Conservation (phyloP, 2,888 invertebrate species). For the Rhagonycha lutea region DNA sequence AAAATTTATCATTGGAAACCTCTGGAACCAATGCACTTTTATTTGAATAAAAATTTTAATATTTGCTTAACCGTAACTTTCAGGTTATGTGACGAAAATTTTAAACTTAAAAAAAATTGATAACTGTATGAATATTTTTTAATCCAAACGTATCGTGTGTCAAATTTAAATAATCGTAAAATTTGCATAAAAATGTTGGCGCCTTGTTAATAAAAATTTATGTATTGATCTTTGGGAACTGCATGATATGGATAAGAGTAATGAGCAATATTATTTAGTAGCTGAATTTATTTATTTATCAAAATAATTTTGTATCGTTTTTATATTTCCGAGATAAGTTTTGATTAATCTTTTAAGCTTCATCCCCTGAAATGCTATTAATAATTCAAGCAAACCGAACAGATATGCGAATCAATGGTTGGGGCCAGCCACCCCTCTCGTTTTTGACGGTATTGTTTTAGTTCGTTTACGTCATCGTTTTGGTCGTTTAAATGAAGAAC, state of each 20-base stretch:
- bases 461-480: constrained; percentile 19
- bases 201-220: neutral
- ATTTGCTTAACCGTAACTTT: too few species aligned
- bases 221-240: neutral
- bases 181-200: neutral
- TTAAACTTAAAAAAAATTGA: neutral
- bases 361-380: neutral
- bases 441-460: constrained; percentile 12
- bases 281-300: neutral
- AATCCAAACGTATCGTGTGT: neutral
- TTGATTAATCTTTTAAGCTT: neutral
- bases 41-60: too few species aligned
- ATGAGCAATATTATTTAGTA: neutral
- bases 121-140: neutral
- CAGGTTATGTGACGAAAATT: neutral
- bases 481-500: neutral
- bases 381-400: neutral
- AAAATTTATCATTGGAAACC: too few species aligned
- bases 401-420: neutral
- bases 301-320: neutral
- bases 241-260: neutral
- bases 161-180: neutral
- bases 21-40: too few species aligned
- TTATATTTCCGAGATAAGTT: neutral
- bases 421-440: neutral